Percentiles rank a stretch among this genome's conserved stretches.
These are phyloP conservation scores for Larimichthys crocea DNA, from an alignment of 2,113 vertebrate genomes.

Conservation along the genomic window DNA sequence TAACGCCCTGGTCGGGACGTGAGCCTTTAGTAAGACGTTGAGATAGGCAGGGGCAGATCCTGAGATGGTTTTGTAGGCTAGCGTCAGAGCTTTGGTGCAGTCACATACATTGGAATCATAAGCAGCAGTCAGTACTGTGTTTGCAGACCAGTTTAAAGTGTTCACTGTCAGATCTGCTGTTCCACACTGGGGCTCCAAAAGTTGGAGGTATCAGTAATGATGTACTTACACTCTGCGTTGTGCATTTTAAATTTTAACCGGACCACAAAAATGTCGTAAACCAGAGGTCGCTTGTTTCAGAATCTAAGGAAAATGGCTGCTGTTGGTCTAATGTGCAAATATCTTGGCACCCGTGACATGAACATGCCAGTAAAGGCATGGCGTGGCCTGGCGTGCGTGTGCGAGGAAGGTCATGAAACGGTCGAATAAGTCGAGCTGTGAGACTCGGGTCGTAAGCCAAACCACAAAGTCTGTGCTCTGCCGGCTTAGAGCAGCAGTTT, in stretches of 20 bases:
- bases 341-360: background rate
- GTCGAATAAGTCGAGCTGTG: conserved; percentile 10
- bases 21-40: no score
- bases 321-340: background rate
- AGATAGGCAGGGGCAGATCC: no score
- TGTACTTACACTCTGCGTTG: background rate
- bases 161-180: background rate
- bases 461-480: conserved; percentile 28
- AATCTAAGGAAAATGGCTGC: background rate
- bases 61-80: no score
- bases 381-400: background rate
- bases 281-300: background rate
- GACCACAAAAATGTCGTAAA: background rate
- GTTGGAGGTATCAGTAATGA: background rate
- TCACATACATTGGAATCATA: background rate
- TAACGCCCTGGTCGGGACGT: no score
- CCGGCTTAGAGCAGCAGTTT: conserved; percentile 11
- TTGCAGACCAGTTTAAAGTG: background rate
- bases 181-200: background rate
- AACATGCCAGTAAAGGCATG: background rate
- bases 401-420: conserved; percentile 4
- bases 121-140: background rate
- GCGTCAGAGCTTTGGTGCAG: no score
- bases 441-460: background rate
- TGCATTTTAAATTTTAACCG: background rate